Percentiles rank a stretch among this genome's conserved stretches.
Evolutionary conservation across 2,888 invertebrate species (phyloP).

Genomic region (Caenorhabditis sp.): DNA sequence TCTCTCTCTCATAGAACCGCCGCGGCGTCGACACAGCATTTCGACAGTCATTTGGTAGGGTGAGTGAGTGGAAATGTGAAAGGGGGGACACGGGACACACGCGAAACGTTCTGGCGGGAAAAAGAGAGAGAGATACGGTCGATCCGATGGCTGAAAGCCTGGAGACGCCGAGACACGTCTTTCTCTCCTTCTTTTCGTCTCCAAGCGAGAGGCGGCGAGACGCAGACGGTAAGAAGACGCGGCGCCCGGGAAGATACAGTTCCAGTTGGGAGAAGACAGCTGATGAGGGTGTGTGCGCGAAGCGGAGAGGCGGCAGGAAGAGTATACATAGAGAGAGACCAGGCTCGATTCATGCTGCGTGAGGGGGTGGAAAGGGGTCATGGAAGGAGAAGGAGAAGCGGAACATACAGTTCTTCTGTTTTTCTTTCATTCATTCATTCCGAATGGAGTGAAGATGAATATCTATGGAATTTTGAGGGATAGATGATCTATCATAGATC

Average conservation of each 20-base stretch:
- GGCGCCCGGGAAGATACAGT: slow-evolving; percentile 24
- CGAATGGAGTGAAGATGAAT: neutral
- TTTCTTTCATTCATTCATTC: no score
- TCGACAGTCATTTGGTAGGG: slow-evolving; percentile 50
- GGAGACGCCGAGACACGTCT: slow-evolving; percentile 29
- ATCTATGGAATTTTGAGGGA: neutral
- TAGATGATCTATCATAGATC: neutral
- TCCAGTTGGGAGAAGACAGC: slow-evolving; percentile 10
- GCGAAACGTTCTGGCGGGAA: slow-evolving; percentile 40
- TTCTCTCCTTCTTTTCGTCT: slow-evolving; percentile 23
- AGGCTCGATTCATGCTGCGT: slow-evolving; percentile 17
- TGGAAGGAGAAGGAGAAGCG: slow-evolving; percentile 4
- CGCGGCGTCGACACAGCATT: slow-evolving; percentile 17
- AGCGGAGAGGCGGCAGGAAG: slow-evolving; percentile 1
- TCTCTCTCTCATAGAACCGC: neutral
- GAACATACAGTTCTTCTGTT: slow-evolving; percentile 2
- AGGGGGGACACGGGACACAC: slow-evolving; percentile 4
- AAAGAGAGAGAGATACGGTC: slow-evolving; percentile 27
- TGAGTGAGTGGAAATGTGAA: no score
- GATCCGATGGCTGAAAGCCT: slow-evolving; percentile 4
- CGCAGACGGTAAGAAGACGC: neutral
- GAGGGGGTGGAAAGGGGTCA: neutral
- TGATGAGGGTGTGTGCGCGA: neutral
- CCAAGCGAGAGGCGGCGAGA: slow-evolving; percentile 27
- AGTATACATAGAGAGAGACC: neutral